Percentiles rank a stretch among this genome's conserved stretches.
Evolutionary conservation across 2,888 invertebrate species (phyloP).

Genomic region (Noctua janthe): DNA sequence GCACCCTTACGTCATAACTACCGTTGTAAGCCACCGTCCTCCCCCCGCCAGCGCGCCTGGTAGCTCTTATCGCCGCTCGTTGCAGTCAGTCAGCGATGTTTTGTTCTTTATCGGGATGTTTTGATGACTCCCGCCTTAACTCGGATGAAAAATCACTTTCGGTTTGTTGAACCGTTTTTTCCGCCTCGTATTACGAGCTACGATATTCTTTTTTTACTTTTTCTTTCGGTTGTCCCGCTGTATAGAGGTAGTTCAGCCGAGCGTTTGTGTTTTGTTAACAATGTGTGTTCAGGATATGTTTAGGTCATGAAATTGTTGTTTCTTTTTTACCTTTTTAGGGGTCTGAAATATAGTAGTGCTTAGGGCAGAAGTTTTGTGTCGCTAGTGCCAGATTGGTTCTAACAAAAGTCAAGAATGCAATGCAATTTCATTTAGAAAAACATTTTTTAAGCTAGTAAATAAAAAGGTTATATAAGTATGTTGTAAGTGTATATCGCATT

Average conservation of each 20-base stretch:
- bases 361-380: background rate
- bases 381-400: background rate
- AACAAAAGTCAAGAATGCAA: background rate
- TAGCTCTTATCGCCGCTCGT: slow-evolving; percentile 50
- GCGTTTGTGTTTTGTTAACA: slow-evolving; percentile 52
- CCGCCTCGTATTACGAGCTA: slow-evolving; percentile 51
- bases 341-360: background rate
- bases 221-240: slow-evolving; percentile 22
- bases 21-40: slow-evolving; percentile 10
- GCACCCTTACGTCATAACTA: slow-evolving; percentile 48
- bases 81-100: slow-evolving; percentile 55
- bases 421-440: background rate
- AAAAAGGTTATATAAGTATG: background rate
- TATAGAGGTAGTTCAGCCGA: slow-evolving; percentile 32
- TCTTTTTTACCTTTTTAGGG: background rate
- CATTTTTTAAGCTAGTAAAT: background rate
- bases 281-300: slow-evolving; percentile 50
- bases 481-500: background rate
- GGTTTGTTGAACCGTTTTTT: slow-evolving; percentile 61
- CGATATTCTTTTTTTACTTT: slow-evolving; percentile 44
- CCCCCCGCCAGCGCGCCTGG: slow-evolving; percentile 21
- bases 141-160: slow-evolving; percentile 67
- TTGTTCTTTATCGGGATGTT: slow-evolving; percentile 62
- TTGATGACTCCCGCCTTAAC: slow-evolving; percentile 60
- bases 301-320: slow-evolving; percentile 31